Base-by-base conservation (phyloP, 2,797 vertebrate species). In the Lacerta viridis region DNA sequence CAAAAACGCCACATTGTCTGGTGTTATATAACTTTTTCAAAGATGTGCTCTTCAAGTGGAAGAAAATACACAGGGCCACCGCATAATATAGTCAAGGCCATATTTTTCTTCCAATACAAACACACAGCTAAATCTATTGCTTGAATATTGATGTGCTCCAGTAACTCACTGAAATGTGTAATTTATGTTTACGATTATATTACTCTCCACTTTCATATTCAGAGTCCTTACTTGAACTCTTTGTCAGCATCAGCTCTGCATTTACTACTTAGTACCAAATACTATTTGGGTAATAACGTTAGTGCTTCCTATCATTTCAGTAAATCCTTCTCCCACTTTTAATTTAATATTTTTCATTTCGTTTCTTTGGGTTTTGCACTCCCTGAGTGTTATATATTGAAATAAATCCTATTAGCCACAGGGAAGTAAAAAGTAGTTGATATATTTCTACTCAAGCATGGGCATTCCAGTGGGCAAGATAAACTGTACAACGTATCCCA, bases 221-320 rank as follows among this genome's bases (percentile, higher is more conserved):
- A 71, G 75, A 55, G 29, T 80, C 43, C 78, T 83, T 43, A 80
- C 39, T 66, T 80, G 43, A 78, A 72, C 64, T 36, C 77, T 80
- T 74, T 72, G 69, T 27, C 43, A 84, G 25, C 79, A 85, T 59
- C 80, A 5, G 0, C 46, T 76, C 50, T 3, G 50, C 41, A 43
- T 90, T 90, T 84, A 91, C 68, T 82, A 66, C 72, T 79, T 59
- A 91, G 29, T 18, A 83, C 5, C 29, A n/a, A 74, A 77, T 68
- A 61, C n/a, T 6, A 33, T 8, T 80, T 41, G 74, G 66, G 33
- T 27, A 29, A 76, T 86, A 85, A 85, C 33, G 0, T 0, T 46
- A 59, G 33, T 83, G 20, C 50, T n/a, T 36, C 46, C 36, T 72
- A n/a, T 74, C 68, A 89, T 74, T 36, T 89, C 83, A 29, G 68